phyloP scores from a whole-genome alignment of 2,888 invertebrate genomes.

The Hypsopygia costalis region DNA sequence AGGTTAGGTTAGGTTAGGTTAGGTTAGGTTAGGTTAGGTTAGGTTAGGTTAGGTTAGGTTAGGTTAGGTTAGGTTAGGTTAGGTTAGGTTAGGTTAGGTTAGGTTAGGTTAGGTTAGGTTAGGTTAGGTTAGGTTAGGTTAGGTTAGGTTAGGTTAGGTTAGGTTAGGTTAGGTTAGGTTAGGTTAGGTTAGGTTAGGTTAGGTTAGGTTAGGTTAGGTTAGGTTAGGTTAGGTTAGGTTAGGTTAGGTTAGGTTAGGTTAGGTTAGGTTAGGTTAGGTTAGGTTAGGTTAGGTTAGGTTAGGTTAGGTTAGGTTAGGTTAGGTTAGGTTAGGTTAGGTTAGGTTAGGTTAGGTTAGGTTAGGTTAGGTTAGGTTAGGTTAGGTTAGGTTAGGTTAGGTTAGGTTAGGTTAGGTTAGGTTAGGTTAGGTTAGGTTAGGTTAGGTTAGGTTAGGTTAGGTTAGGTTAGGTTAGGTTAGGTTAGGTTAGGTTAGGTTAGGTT shows the following conservation, averaged over 20 bases:
- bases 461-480: conserved; percentile 16
- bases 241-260: conserved; percentile 15
- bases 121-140: conserved; percentile 11
- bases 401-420: conserved; percentile 13
- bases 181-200: conserved; percentile 18
- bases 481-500: conserved; percentile 16
- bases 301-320: conserved; percentile 16
- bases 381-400: conserved; percentile 11
- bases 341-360: conserved; percentile 13
- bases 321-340: conserved; percentile 15
- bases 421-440: conserved; percentile 14
- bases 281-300: conserved; percentile 18
- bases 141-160: conserved; percentile 15
- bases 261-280: conserved; percentile 18
- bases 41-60: conserved; percentile 17
- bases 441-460: conserved; percentile 13
- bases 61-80: conserved; percentile 21
- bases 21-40: conserved; percentile 18
- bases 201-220: conserved; percentile 14
- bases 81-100: conserved; percentile 20
- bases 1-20: conserved; percentile 17
- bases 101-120: conserved; percentile 17
- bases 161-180: conserved; percentile 14
- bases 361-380: conserved; percentile 15
- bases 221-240: conserved; percentile 16